Evolutionary conservation across 1,140 invertebrate species (phyloP).

Genomic region (Asbolus verrucosus): DNA sequence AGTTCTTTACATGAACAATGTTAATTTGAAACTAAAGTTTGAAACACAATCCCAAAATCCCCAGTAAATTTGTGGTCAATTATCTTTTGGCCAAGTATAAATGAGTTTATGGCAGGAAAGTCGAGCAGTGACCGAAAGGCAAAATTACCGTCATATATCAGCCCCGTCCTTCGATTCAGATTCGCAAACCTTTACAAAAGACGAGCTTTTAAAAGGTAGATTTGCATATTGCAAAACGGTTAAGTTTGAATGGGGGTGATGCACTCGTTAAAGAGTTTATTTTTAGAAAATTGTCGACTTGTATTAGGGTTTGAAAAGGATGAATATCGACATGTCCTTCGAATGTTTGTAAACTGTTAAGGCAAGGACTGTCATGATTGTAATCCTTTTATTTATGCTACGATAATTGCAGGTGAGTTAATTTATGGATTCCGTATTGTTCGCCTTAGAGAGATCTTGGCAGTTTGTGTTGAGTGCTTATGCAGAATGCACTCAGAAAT

Average conservation of each 20-base stretch:
- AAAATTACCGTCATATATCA: slow-evolving; percentile 62
- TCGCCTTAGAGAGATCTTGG: neutral
- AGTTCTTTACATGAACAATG: slow-evolving; percentile 44
- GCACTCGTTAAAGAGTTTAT: slow-evolving; percentile 11
- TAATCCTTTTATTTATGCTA: too few relatives aligned
- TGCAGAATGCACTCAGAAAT: neutral
- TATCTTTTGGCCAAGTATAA: slow-evolving; percentile 63
- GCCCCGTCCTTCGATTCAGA: slow-evolving; percentile 51
- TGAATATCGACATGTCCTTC: neutral
- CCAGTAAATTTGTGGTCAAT: slow-evolving; percentile 62
- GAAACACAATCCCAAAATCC: slow-evolving; percentile 58
- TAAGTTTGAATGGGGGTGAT: too few relatives aligned
- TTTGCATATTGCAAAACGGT: slow-evolving; percentile 37
- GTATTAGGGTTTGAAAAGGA: too few relatives aligned
- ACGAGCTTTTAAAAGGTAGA: slow-evolving; percentile 15
- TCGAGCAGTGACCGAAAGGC: slow-evolving; percentile 58
- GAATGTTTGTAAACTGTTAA: neutral
- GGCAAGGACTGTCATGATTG: too few relatives aligned
- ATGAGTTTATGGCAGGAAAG: slow-evolving; percentile 62
- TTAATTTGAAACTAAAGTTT: slow-evolving; percentile 56
- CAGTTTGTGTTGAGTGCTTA: slow-evolving; percentile 5
- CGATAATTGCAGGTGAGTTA: slow-evolving; percentile 30
- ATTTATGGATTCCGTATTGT: neutral
- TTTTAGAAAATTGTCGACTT: too few relatives aligned
- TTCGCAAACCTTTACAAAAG: slow-evolving; percentile 48